Percentiles rank a stretch among this genome's conserved stretches.
These are phyloP conservation scores for Popillia japonica DNA, from an alignment of 1,140 invertebrate species.

Conservation along the genomic window DNA sequence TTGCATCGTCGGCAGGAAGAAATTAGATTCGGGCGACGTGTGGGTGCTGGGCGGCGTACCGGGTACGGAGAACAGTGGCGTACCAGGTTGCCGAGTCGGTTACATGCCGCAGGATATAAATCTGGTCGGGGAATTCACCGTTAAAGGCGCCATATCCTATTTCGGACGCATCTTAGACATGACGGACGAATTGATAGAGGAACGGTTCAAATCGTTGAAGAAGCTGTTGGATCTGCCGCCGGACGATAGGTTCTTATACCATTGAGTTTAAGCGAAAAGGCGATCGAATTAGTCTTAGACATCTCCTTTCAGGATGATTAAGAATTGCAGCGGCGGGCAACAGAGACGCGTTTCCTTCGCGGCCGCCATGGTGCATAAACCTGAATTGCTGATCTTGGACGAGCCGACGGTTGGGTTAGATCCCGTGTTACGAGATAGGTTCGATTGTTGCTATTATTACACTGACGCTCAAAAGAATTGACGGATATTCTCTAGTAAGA, in stretches of 20 bases:
- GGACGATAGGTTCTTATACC: conserved; percentile 60
- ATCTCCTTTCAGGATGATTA: conserved; percentile 63
- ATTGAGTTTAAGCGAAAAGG: neutral
- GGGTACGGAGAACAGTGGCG: conserved; percentile 74
- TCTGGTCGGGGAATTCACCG: conserved; percentile 85
- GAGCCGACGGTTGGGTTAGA: conserved; percentile 94
- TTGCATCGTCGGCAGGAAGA: conserved; percentile 82
- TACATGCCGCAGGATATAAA: conserved; percentile 93
- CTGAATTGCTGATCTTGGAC: conserved; percentile 88
- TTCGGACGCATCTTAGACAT: conserved; percentile 90
- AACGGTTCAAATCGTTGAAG: conserved; percentile 74
- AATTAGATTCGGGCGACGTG: conserved; percentile 78
- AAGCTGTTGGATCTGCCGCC: conserved; percentile 78
- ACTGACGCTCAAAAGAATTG: too few relatives aligned
- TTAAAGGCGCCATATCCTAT: conserved; percentile 84
- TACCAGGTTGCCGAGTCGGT: conserved; percentile 81
- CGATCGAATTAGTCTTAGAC: conserved; percentile 15
- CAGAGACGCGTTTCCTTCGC: conserved; percentile 88
- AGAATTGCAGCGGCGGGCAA: conserved; percentile 85
- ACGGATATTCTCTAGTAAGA: too few relatives aligned
- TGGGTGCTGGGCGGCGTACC: conserved; percentile 82
- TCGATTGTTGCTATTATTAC: too few relatives aligned
- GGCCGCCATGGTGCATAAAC: conserved; percentile 85
- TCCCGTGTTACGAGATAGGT: conserved; percentile 87
- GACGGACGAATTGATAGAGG: conserved; percentile 68